Evolutionary conservation across 2,113 vertebrate species (phyloP), one percentile per base, ranked within the genome.

Genomic region (Himantopus leucocephalus): DNA sequence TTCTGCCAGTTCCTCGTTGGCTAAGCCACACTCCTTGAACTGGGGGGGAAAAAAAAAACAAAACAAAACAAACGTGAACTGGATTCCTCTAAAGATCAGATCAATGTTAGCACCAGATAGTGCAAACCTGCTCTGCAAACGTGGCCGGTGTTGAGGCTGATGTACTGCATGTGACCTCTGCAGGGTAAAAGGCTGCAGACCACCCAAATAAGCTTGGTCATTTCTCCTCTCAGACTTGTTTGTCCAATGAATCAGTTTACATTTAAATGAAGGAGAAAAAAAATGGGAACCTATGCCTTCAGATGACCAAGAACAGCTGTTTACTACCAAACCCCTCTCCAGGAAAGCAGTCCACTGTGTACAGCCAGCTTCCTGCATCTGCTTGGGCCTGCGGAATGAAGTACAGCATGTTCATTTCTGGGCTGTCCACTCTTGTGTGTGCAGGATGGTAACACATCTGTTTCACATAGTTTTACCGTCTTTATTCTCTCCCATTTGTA

Each of bases 1-100:
- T 74, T 97, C 97, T 1, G 92, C 93, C 59, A 95, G 60, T 0
- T 98, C 98, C 45, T 97, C 96, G 0, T 92, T 85, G 43, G 85
- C 62, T 35, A 68, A 78, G 15, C 78, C 70, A 10, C 87, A 41
- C 7, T 88, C 92, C 97, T 98, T 75, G 79, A 48, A 86, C 67
- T 63, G 14, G 15, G 52, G 14, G 15, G n/a, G n/a, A n/a, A 55
- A 77, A 15, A 18, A 27, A 60, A 72, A 12, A 11, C n/a, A 37
- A 58, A 67, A n/a, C n/a, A n/a, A n/a, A n/a, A 67, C 35, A n/a
- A 14, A 8, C 7, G 37, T 1, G 0, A 72, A 43, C 24, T 41
- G 21, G 10, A 60, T n/a, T 70, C 23, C 35, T 34, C 53, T 35
- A 39, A 39, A 43, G 14, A 60, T 77, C 68, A 47, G 20, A 55